phyloP scores from a whole-genome alignment of 2,113 vertebrate species.

The Pedionomus torquatus region DNA sequence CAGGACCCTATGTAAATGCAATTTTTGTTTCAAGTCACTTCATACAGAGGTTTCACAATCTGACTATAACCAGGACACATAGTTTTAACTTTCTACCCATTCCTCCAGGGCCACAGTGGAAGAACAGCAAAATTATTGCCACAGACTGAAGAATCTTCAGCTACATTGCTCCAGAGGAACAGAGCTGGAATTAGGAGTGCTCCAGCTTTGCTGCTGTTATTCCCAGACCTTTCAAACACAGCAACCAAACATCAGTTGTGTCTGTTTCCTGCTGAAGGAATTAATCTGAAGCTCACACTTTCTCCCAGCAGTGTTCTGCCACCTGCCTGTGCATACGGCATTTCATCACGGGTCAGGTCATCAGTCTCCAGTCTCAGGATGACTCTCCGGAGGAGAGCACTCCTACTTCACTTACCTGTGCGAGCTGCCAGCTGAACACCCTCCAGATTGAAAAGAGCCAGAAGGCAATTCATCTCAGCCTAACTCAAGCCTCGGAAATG shows the following conservation, averaged over 20 bases:
- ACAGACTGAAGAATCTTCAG: neutral
- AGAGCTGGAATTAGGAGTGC: neutral
- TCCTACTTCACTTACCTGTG: neutral
- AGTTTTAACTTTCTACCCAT: neutral
- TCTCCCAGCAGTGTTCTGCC: neutral
- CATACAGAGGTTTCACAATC: no score
- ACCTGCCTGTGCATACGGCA: slow-evolving; percentile 9
- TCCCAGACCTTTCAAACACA: neutral
- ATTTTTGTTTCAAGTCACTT: no score
- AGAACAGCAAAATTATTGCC: neutral
- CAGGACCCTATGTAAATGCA: no score
- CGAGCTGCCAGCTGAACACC: neutral
- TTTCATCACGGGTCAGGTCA: neutral
- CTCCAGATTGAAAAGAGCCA: neutral
- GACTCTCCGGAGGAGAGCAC: neutral
- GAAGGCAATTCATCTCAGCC: neutral
- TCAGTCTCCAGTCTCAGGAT: neutral
- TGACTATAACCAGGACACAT: no score
- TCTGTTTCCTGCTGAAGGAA: neutral
- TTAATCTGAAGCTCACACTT: neutral
- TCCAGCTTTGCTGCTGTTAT: neutral
- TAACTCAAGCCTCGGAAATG: neutral
- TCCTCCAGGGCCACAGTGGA: neutral
- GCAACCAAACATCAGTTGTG: neutral
- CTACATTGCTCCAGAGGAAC: neutral